phyloP scores from a whole-genome alignment of 64 coral and sea anemone species.

The Acropora tenuis region DNA sequence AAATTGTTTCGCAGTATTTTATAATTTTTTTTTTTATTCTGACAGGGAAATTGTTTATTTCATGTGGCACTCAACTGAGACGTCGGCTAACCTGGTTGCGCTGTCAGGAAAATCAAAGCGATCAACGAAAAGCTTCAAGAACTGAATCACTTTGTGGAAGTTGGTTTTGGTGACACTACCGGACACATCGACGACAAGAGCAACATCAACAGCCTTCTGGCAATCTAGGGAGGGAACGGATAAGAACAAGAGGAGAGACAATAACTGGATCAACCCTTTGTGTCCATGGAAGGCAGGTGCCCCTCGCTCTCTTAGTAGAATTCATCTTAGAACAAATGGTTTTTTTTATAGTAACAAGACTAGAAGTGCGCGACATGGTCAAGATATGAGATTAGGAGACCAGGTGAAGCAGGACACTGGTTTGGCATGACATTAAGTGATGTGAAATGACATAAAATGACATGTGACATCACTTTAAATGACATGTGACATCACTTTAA shows the following conservation, averaged over 20 bases:
- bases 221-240: background rate
- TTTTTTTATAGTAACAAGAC: no score
- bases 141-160: constrained; percentile 42
- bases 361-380: no score
- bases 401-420: no score
- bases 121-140: constrained; percentile 29
- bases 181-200: constrained; percentile 21
- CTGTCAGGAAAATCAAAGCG: constrained; percentile 46
- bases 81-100: background rate
- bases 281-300: no score
- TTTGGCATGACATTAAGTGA: background rate
- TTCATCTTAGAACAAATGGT: no score
- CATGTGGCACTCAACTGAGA: background rate
- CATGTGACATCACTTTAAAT: background rate
- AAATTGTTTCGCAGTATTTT: no score
- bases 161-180: constrained; percentile 28
- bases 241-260: background rate
- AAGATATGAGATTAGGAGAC: no score
- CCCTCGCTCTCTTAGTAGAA: no score
- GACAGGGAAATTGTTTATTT: no score
- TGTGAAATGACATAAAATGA: background rate
- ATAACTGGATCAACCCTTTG: no score
- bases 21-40: no score
- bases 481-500: background rate
- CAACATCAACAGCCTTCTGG: constrained; percentile 24